phyloP scores from a whole-genome alignment of 2,113 vertebrate species.

The Siphamia tubifer region DNA sequence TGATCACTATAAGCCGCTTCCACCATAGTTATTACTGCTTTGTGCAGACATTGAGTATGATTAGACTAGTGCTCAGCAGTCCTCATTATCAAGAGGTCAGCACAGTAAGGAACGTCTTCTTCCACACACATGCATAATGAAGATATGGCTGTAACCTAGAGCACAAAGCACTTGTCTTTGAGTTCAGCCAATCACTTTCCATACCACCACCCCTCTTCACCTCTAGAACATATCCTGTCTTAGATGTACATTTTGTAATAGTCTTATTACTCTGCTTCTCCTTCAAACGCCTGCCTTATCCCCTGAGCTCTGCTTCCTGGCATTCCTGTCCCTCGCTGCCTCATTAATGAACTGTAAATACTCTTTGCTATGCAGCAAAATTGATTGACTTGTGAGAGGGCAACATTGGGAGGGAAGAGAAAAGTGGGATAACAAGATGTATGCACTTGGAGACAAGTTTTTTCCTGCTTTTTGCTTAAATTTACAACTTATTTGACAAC shows the following conservation, averaged over 20 bases:
- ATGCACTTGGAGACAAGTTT: conserved; percentile 31
- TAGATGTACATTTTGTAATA: conserved; percentile 55
- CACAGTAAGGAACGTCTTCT: neutral
- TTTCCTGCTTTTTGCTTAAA: neutral
- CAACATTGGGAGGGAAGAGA: conserved; percentile 18
- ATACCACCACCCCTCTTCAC: neutral
- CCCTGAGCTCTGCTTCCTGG: conserved; percentile 30
- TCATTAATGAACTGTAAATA: conserved; percentile 75
- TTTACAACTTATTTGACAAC: conserved; percentile 14
- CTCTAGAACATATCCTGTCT: conserved; percentile 20
- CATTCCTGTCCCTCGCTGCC: conserved; percentile 52
- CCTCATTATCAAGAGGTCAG: conserved; percentile 22
- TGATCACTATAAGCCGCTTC: too few relatives aligned
- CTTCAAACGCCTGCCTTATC: conserved; percentile 51
- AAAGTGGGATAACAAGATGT: conserved; percentile 55
- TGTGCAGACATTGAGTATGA: neutral
- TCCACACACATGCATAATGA: conserved; percentile 4
- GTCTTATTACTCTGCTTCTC: conserved; percentile 38
- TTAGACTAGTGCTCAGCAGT: neutral
- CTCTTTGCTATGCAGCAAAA: conserved; percentile 43
- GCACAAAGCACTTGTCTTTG: neutral
- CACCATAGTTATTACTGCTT: too few relatives aligned
- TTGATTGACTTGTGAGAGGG: conserved; percentile 57
- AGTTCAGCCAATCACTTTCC: conserved; percentile 6
- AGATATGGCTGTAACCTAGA: neutral